Evolutionary conservation across 1,140 invertebrate genomes (phyloP).

Genomic region (Calliopsis andreniformis): DNA sequence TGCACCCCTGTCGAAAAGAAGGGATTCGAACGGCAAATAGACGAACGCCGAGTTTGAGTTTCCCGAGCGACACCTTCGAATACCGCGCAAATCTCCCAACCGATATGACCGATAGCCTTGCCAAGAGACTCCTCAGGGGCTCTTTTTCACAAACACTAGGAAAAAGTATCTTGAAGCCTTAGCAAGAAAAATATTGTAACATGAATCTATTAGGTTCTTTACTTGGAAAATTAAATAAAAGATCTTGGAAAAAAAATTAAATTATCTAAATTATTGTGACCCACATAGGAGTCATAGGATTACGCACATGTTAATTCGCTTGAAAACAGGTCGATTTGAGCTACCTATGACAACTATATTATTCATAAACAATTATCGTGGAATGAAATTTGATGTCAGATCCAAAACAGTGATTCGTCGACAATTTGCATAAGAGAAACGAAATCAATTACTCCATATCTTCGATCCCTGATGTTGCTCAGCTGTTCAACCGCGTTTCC

Average conservation of each 20-base stretch:
- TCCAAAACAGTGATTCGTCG: too few relatives aligned
- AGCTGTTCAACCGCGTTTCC: conserved; percentile 4
- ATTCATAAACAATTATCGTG: too few relatives aligned
- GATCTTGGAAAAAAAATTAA: too few relatives aligned
- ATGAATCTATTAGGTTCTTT: too few relatives aligned
- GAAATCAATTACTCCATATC: conserved; percentile 56
- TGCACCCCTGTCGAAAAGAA: conserved; percentile 56
- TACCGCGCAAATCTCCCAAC: conserved; percentile 43
- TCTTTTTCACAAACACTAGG: conserved; percentile 12
- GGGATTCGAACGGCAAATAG: conserved; percentile 79
- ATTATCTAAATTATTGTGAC: background rate
- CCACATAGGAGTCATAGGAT: too few relatives aligned
- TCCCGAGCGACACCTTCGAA: conserved; percentile 71
- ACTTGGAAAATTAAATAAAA: too few relatives aligned
- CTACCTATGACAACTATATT: too few relatives aligned
- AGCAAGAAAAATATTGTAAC: background rate
- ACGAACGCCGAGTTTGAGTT: conserved; percentile 73
- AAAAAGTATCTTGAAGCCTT: conserved; percentile 6
- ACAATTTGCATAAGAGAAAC: conserved; percentile 60
- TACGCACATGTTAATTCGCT: too few relatives aligned
- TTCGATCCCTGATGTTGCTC: background rate
- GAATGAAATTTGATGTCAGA: too few relatives aligned
- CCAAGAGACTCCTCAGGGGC: conserved; percentile 36
- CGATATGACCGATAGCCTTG: conserved; percentile 63
- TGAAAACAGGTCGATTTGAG: too few relatives aligned